Percentiles rank a stretch among this genome's conserved stretches.
Conservation (phyloP, 2,888 invertebrate genomes). For the Cryptophagus acutangulus region DNA sequence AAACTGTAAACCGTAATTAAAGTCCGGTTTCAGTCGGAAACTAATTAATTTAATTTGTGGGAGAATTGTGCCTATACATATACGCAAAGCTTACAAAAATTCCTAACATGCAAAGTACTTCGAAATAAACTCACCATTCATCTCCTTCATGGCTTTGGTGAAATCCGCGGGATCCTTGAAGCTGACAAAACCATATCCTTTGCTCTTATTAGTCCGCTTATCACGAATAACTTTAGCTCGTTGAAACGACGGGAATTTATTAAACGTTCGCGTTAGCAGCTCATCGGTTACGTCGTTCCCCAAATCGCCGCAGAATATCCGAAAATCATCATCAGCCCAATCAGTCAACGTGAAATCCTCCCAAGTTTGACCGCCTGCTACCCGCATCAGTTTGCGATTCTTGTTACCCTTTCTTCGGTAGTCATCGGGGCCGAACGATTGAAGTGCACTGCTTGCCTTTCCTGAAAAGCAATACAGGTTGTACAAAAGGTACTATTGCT, state of each 20-base stretch:
- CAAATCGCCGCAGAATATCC: constrained; percentile 98
- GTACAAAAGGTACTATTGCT: constrained; percentile 13
- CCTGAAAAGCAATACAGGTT: constrained; percentile 31
- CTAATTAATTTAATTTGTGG: too few species aligned
- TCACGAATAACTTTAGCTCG: constrained; percentile 94
- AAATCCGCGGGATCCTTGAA: constrained; percentile 98
- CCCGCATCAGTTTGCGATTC: constrained; percentile 71
- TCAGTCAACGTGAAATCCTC: constrained; percentile 90
- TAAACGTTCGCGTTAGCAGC: constrained; percentile 90
- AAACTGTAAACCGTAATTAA: too few species aligned
- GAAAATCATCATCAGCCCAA: constrained; percentile 98
- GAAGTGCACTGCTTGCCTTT: constrained; percentile 54
- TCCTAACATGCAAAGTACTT: too few species aligned
- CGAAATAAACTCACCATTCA: constrained; percentile 93
- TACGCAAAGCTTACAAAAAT: too few species aligned
- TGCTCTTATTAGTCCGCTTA: constrained; percentile 94
- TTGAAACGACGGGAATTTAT: constrained; percentile 88
- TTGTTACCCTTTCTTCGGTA: constrained; percentile 45
- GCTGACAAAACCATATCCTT: constrained; percentile 98
- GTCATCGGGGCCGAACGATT: constrained; percentile 55
- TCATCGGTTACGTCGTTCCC: constrained; percentile 99
- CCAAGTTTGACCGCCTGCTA: constrained; percentile 94
- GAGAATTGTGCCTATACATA: too few species aligned
- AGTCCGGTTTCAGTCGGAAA: too few species aligned
- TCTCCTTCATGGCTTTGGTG: constrained; percentile 97